Evolutionary conservation across 2,888 invertebrate species (phyloP), one percentile per base, ranked within the genome.

Genomic region (Zygogramma bicolorata): DNA sequence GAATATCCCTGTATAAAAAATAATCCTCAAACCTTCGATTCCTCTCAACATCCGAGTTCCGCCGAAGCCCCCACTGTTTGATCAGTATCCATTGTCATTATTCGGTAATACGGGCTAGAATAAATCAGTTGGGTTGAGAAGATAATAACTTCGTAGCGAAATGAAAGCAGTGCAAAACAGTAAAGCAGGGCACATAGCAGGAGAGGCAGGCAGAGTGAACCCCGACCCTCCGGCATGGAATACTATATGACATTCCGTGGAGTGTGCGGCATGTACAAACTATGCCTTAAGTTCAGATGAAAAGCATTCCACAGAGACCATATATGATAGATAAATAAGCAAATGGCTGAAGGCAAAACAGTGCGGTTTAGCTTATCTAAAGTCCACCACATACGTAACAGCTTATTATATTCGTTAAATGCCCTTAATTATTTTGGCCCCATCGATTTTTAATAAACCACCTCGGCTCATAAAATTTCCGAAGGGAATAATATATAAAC

Each of bases 231-330:
- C 73, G 78, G 80, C 81, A 79, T 81, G 79, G 81, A 81, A 83
- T 83, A 84, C 83, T 85, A 84, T 85, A 85, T 84, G 86, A 86
- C 86, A 86, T 86, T 86, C 86, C 86, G 81, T 81, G 80, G 82
- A 81, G 80, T 81, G 83, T 82, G 82, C 82, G 86, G 87, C 85
- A 86, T 86, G 83, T 83, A 80, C 81, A 83, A 87, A 86, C 86
- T 87, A 86, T 87, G 86, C 85, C 85, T 85, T 85, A 86, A 86
- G 85, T 86, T 86, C 82, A 85, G 86, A 85, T 86, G 86, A 86
- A 87, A 87, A 84, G 86, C 86, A 86, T 87, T 87, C 87, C 86
- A 76, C 79, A 70, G 81, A 79, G 83, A 85, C 86, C 86, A 85
- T 86, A n/a, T n/a, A 85, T 85, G 84, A 86, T 85, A 84, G 84